Evolutionary conservation across 2,888 invertebrate species (phyloP).

Genomic region (Nasonovia ribisnigri): DNA sequence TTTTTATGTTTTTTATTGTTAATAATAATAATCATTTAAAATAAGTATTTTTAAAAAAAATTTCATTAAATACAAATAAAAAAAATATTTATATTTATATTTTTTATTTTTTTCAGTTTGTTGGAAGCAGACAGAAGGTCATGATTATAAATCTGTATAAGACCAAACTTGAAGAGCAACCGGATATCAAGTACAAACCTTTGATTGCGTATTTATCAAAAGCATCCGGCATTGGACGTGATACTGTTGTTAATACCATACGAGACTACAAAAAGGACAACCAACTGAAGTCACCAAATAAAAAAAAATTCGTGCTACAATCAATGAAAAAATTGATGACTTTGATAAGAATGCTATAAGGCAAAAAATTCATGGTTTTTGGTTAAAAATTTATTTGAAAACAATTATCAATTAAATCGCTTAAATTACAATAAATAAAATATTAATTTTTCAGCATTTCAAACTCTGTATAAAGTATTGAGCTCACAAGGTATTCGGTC

Average conservation of each 20-base stretch:
- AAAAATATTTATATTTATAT: too few species aligned
- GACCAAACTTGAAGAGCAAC: background rate
- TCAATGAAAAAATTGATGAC: constrained; percentile 29
- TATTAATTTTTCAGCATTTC: too few species aligned
- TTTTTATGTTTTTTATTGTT: too few species aligned
- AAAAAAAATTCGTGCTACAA: background rate
- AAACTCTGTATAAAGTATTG: too few species aligned
- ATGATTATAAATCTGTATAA: constrained; percentile 36
- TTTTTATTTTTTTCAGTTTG: background rate
- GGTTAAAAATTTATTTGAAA: too few species aligned
- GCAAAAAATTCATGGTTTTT: constrained; percentile 15
- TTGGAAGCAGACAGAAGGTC: background rate
- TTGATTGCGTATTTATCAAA: constrained; percentile 21
- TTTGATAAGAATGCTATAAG: constrained; percentile 23
- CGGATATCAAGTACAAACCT: constrained; percentile 21
- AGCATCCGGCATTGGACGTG: too few species aligned
- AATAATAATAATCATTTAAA: too few species aligned
- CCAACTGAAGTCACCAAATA: constrained; percentile 5
- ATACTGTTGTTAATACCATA: background rate
- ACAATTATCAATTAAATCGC: too few species aligned
- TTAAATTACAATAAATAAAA: too few species aligned
- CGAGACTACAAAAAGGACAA: constrained; percentile 8
- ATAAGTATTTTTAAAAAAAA: background rate
- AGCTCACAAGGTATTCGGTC: too few species aligned
- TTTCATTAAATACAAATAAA: background rate